phyloP scores from a whole-genome alignment of 2,797 vertebrate genomes.

The Gymnopithys bicolor region DNA sequence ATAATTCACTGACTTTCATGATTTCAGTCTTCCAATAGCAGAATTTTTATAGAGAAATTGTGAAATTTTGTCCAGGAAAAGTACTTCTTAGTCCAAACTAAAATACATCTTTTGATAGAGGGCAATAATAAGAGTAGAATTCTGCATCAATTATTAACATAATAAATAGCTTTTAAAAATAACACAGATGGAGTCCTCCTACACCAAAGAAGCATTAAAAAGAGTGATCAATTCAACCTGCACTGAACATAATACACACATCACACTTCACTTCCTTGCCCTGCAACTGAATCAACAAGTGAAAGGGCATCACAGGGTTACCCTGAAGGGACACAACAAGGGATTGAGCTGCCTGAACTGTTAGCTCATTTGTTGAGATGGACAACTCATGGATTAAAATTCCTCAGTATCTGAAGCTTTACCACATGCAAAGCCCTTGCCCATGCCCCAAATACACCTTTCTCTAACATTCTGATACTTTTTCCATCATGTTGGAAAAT shows the following conservation, averaged over 20 bases:
- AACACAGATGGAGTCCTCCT: neutral
- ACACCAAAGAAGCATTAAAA: neutral
- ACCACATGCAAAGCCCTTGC: neutral
- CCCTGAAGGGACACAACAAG: neutral
- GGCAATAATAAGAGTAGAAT: neutral
- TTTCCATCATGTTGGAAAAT: neutral
- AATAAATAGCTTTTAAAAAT: neutral
- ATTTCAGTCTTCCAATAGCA: neutral
- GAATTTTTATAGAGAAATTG: neutral
- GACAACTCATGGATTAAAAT: neutral
- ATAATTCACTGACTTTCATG: neutral
- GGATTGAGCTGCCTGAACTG: neutral
- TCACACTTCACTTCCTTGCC: neutral
- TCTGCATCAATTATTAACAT: neutral
- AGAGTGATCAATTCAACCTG: neutral
- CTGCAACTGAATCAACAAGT: neutral
- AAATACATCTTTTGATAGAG: neutral
- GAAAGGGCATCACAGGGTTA: neutral
- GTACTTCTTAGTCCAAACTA: neutral
- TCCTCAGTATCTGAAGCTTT: neutral
- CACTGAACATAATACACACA: accelerated
- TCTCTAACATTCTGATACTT: neutral
- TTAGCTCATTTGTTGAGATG: neutral
- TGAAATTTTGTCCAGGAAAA: neutral
- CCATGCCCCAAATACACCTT: neutral